These are phyloP conservation scores for Microplitis manilae DNA, from an alignment of 2,888 invertebrate species.

Conservation along the genomic window DNA sequence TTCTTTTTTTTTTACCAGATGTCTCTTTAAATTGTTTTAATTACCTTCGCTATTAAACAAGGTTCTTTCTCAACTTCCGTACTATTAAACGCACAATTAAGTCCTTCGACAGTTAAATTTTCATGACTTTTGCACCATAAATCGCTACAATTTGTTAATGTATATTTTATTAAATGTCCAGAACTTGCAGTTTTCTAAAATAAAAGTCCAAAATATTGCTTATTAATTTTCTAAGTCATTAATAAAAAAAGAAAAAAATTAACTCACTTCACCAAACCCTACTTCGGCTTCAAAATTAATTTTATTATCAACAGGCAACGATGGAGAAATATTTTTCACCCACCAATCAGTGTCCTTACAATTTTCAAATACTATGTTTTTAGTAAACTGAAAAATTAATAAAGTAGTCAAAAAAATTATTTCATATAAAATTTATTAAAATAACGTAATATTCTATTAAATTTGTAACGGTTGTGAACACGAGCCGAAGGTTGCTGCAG, in stretches of 20 bases:
- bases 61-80: constrained; percentile 36
- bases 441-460: too few relatives aligned
- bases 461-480: too few relatives aligned
- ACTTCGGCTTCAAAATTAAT: constrained; percentile 40
- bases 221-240: neutral
- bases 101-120: constrained; percentile 29
- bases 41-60: constrained; percentile 37
- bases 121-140: constrained; percentile 34
- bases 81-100: constrained; percentile 26
- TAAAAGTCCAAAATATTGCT: neutral
- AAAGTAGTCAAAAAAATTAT: too few relatives aligned
- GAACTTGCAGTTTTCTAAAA: constrained; percentile 35
- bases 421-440: too few relatives aligned
- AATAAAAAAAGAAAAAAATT: neutral
- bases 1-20: neutral
- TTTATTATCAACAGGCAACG: constrained; percentile 14
- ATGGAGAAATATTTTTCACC: constrained; percentile 40
- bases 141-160: constrained; percentile 38
- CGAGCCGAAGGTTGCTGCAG: too few relatives aligned
- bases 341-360: constrained; percentile 40
- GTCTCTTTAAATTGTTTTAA: neutral
- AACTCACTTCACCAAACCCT: constrained; percentile 36
- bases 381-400: constrained; percentile 34
- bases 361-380: constrained; percentile 41
- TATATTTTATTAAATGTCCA: constrained; percentile 38